Evolutionary conservation across 1,140 invertebrate genomes (phyloP).

Genomic region (Euura lappo): DNA sequence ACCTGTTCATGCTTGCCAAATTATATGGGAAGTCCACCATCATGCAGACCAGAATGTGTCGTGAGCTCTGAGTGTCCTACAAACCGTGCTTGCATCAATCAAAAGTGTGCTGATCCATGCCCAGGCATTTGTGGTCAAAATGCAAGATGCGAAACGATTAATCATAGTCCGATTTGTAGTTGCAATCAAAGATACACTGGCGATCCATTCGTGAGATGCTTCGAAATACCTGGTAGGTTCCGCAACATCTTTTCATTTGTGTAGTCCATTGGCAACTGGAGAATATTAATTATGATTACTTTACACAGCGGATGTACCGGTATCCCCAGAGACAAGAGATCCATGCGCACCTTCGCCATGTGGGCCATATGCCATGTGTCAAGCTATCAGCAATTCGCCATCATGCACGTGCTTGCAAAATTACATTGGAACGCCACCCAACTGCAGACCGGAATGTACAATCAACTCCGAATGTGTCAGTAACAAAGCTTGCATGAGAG

Average conservation of each 20-base stretch:
- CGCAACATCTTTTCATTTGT: constrained; percentile 26
- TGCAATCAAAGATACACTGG: constrained; percentile 56
- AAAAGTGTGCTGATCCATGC: constrained; percentile 58
- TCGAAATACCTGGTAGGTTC: constrained; percentile 41
- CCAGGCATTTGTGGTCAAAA: constrained; percentile 59
- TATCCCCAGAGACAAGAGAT: constrained; percentile 42
- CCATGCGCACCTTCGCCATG: constrained; percentile 74
- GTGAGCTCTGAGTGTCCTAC: constrained; percentile 54
- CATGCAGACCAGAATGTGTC: constrained; percentile 58
- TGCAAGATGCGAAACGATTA: constrained; percentile 54
- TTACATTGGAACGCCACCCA: constrained; percentile 73
- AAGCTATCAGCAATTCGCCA: constrained; percentile 64
- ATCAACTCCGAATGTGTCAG: constrained; percentile 70
- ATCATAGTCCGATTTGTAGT: constrained; percentile 57
- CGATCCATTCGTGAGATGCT: constrained; percentile 62
- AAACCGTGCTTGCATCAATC: constrained; percentile 54
- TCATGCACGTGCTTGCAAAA: constrained; percentile 70
- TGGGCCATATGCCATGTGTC: constrained; percentile 73
- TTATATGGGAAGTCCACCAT: constrained; percentile 58
- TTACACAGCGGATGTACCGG: constrained; percentile 27
- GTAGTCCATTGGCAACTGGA: background rate
- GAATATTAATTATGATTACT: background rate
- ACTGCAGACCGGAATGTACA: constrained; percentile 73
- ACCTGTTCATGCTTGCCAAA: constrained; percentile 60
- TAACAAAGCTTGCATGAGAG: constrained; percentile 67